Percentiles rank a stretch among this genome's conserved stretches.
phyloP scores from a whole-genome alignment of 2,888 invertebrate genomes.

The Neoaliturus tenellus region DNA sequence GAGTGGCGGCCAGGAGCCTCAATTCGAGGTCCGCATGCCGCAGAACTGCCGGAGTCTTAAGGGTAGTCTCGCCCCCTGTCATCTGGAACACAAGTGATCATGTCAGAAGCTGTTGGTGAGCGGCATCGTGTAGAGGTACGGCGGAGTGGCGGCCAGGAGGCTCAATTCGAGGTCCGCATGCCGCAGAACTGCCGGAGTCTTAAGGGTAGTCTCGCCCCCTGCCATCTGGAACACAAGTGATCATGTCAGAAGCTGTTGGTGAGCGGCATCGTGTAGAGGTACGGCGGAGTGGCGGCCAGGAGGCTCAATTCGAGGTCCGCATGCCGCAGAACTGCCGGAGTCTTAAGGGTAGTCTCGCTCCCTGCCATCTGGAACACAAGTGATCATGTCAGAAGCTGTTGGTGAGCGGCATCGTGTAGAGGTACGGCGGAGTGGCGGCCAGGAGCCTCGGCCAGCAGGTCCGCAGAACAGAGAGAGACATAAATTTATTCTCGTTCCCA shows the following conservation, averaged over 20 bases:
- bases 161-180: slow-evolving; percentile 88
- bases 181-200: slow-evolving; percentile 74
- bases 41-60: slow-evolving; percentile 72
- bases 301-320: too few relatives aligned
- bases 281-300: too few relatives aligned
- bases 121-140: slow-evolving; percentile 74
- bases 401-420: slow-evolving; percentile 87
- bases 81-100: slow-evolving; percentile 25
- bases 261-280: too few relatives aligned
- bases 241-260: too few relatives aligned
- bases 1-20: slow-evolving; percentile 89
- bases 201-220: slow-evolving; percentile 58
- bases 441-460: slow-evolving; percentile 86
- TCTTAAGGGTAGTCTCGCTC: too few relatives aligned
- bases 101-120: too few relatives aligned
- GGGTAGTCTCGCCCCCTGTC: slow-evolving; percentile 59
- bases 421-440: slow-evolving; percentile 91
- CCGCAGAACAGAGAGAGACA: too few relatives aligned
- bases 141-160: slow-evolving; percentile 89
- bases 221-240: slow-evolving; percentile 58
- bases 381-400: slow-evolving; percentile 91
- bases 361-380: too few relatives aligned
- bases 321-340: too few relatives aligned
- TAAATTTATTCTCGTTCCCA: too few relatives aligned
- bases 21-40: slow-evolving; percentile 87